phyloP scores from a whole-genome alignment of 2,113 vertebrate species.

The Sinocyclocheilus anshuiensis region DNA sequence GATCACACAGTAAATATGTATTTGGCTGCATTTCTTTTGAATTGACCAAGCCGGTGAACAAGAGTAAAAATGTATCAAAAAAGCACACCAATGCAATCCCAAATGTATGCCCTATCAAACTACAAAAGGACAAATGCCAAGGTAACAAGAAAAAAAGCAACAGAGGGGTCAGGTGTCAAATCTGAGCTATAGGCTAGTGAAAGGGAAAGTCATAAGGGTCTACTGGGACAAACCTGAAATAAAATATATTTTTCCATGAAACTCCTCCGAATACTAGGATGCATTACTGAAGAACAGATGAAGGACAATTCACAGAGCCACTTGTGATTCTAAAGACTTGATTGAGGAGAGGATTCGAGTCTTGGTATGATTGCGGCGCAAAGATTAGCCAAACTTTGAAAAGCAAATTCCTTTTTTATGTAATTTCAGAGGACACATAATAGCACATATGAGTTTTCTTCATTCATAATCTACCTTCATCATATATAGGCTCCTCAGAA shows the following conservation, averaged over 20 bases:
- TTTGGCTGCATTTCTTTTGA: background rate
- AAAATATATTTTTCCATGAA: background rate
- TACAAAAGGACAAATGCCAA: slow-evolving; percentile 6
- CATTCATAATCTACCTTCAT: background rate
- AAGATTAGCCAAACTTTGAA: slow-evolving; percentile 27
- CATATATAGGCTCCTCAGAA: background rate
- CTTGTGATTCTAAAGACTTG: slow-evolving; percentile 39
- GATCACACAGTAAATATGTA: background rate
- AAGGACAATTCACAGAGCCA: slow-evolving; percentile 33
- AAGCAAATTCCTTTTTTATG: background rate
- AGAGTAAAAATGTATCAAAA: background rate
- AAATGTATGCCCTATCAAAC: background rate
- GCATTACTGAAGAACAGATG: slow-evolving; percentile 42
- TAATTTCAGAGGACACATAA: background rate
- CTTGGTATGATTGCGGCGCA: slow-evolving; percentile 7
- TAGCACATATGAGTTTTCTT: background rate
- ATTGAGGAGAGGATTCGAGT: slow-evolving; percentile 35
- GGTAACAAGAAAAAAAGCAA: slow-evolving; percentile 7
- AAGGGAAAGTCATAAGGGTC: background rate
- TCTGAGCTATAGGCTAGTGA: background rate
- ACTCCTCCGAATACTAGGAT: slow-evolving; percentile 3
- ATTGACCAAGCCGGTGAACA: background rate
- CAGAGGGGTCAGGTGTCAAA: background rate
- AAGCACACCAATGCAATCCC: background rate
- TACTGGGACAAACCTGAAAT: background rate